Conservation (phyloP, 1,140 invertebrate species). For the Papilio xuthus region DNA sequence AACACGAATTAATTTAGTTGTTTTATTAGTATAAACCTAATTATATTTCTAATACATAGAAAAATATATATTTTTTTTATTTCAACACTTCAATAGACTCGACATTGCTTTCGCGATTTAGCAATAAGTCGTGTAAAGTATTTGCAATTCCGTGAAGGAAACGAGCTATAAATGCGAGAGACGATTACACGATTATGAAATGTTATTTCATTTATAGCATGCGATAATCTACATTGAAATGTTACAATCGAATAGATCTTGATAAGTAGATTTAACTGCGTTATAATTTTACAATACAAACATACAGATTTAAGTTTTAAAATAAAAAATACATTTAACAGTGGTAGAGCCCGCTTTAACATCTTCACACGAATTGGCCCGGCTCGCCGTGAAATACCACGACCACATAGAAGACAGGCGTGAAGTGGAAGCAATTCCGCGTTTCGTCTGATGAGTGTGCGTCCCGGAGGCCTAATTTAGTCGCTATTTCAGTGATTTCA, state of each 20-base stretch:
- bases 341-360: too few species aligned
- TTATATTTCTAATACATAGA: background rate
- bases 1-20: too few species aligned
- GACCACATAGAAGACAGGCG: too few species aligned
- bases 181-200: slow-evolving; percentile 19
- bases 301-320: background rate
- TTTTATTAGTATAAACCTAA: too few species aligned
- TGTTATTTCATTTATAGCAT: background rate
- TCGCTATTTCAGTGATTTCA: too few species aligned
- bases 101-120: slow-evolving; percentile 14
- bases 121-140: slow-evolving; percentile 13
- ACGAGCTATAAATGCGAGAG: slow-evolving; percentile 16
- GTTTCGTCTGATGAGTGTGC: too few species aligned
- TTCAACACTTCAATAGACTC: slow-evolving; percentile 14
- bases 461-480: too few species aligned
- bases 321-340: too few species aligned
- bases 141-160: slow-evolving; percentile 5
- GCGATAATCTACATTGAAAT: background rate
- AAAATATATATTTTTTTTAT: background rate
- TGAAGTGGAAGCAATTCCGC: too few species aligned
- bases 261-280: background rate
- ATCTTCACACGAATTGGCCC: too few species aligned
- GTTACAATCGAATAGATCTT: background rate
- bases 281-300: background rate
- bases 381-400: too few species aligned